Evolutionary conservation across 1,140 invertebrate species (phyloP).

Genomic region (Lordiphosa clarofinis): DNA sequence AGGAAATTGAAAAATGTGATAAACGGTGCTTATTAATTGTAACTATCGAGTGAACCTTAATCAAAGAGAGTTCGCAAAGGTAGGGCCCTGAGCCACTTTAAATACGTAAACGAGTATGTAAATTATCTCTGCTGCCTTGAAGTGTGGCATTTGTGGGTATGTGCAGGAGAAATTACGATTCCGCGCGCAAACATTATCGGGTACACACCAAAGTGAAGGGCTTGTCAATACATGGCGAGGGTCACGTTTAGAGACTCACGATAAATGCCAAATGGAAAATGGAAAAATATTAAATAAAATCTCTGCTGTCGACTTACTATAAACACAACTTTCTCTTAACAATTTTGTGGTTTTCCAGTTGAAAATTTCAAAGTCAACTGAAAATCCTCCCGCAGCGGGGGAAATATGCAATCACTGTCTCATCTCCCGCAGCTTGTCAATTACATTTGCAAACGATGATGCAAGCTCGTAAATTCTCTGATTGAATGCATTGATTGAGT

Average conservation of each 20-base stretch:
- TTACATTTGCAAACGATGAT: conserved; percentile 22
- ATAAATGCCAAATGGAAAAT: conserved; percentile 33
- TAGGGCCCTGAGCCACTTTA: conserved; percentile 23
- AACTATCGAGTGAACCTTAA: conserved; percentile 21
- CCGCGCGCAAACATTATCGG: conserved; percentile 39
- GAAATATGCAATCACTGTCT: conserved; percentile 31
- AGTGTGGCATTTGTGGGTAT: conserved; percentile 3
- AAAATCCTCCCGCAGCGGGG: conserved; percentile 28
- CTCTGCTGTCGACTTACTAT: conserved; percentile 23
- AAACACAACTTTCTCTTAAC: conserved; percentile 35
- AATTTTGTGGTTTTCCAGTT: conserved; percentile 33
- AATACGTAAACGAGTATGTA: conserved; percentile 13
- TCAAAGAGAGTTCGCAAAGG: conserved; percentile 50
- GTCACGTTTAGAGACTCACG: conserved; percentile 21
- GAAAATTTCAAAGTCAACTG: conserved; percentile 50
- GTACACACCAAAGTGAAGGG: conserved; percentile 51
- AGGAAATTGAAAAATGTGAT: conserved; percentile 38
- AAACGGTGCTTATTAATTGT: conserved; percentile 62
- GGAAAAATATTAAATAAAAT: conserved; percentile 6
- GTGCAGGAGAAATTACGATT: conserved; percentile 58
- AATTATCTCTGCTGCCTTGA: conserved; percentile 30
- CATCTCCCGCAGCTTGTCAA: conserved; percentile 4
- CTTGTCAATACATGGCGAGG: conserved; percentile 40
- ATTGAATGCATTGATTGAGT: conserved; percentile 33
- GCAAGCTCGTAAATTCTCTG: conserved; percentile 32